Evolutionary conservation across 2,113 vertebrate species (phyloP).

Genomic region (Gulo gulo): DNA sequence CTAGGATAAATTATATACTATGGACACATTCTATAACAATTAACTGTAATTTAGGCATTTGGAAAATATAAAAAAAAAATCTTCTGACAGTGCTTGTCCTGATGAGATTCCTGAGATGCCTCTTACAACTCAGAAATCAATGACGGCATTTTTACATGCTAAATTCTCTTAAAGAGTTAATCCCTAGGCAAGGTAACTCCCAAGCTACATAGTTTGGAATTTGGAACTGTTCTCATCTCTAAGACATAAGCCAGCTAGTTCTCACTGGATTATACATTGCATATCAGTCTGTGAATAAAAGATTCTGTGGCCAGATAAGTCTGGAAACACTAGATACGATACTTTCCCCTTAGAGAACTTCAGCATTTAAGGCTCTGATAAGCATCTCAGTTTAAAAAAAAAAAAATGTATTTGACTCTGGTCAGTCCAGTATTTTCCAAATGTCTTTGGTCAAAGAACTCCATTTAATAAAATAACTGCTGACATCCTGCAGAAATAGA

Average conservation of each 20-base stretch:
- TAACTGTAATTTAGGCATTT: neutral
- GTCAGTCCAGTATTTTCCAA: neutral
- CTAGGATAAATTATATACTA: neutral
- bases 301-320: neutral
- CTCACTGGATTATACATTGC: neutral
- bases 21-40: neutral
- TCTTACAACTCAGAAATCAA: neutral
- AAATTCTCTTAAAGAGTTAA: neutral
- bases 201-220: neutral
- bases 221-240: neutral
- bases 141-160: neutral
- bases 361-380: neutral
- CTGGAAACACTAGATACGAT: neutral
- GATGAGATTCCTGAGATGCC: neutral
- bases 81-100: neutral
- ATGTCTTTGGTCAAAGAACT: neutral
- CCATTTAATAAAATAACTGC: neutral
- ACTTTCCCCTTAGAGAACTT: neutral
- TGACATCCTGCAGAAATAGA: neutral
- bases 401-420: neutral
- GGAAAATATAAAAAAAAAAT: neutral
- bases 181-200: neutral
- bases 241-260: neutral
- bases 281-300: neutral
- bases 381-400: neutral